phyloP scores from a whole-genome alignment of 2,888 invertebrate genomes.

The Malacosoma neustria region DNA sequence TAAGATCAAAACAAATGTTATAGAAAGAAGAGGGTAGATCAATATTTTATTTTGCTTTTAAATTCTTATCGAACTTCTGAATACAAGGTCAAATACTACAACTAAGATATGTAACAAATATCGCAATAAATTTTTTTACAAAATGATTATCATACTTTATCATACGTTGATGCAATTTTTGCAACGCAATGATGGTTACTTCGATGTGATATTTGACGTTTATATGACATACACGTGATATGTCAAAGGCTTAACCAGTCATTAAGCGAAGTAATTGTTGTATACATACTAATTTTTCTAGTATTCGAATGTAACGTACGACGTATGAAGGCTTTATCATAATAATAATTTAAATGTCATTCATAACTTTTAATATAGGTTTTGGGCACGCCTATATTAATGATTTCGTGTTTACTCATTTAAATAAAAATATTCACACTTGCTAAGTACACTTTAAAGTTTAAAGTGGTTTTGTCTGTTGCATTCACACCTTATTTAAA shows the following conservation, averaged over 20 bases:
- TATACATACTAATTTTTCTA: neutral
- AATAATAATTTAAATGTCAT: neutral
- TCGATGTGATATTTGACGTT: constrained; percentile 1
- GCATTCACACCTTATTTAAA: too few species aligned
- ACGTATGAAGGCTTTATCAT: neutral
- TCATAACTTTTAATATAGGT: too few species aligned
- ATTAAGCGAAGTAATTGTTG: neutral
- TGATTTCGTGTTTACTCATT: too few species aligned
- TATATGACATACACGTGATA: constrained; percentile 19
- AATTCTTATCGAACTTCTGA: too few species aligned
- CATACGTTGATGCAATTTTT: constrained; percentile 20
- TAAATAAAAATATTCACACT: too few species aligned
- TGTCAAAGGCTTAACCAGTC: constrained; percentile 10
- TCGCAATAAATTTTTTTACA: neutral
- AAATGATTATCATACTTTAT: constrained; percentile 6
- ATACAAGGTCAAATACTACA: neutral
- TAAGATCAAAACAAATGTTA: too few species aligned
- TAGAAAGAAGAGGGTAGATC: too few species aligned
- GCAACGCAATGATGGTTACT: constrained; percentile 17
- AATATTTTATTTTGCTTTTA: too few species aligned
- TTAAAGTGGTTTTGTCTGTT: too few species aligned
- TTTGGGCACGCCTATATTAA: too few species aligned
- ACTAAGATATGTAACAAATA: neutral
- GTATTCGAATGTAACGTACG: neutral
- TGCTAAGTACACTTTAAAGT: too few species aligned